Evolutionary conservation across 2,888 invertebrate genomes (phyloP).

Genomic region (Catocala fraxini): DNA sequence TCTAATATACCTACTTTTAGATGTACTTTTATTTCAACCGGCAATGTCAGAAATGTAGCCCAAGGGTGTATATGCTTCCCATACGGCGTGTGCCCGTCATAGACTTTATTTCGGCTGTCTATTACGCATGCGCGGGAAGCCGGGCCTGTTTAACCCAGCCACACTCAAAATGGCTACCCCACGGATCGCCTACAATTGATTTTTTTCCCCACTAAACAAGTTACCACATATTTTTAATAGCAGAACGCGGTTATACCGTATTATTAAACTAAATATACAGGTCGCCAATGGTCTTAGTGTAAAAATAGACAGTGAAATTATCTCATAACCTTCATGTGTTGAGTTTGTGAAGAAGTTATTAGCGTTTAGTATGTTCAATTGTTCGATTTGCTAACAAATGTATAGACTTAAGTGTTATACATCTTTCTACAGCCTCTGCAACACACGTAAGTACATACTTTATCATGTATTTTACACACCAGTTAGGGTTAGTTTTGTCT

Average conservation of each 20-base stretch:
- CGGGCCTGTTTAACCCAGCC: conserved; percentile 63
- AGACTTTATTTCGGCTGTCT: conserved; percentile 64
- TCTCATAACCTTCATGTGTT: conserved; percentile 35
- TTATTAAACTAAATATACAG: conserved; percentile 53
- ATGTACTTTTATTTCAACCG: not conserved
- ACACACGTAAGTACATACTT: conserved; percentile 51
- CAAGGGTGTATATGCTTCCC: conserved; percentile 33
- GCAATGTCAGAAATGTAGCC: conserved; percentile 15
- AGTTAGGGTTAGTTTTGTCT: conserved; percentile 55
- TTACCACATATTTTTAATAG: conserved; percentile 51
- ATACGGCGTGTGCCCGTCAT: conserved; percentile 34
- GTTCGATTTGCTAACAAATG: conserved; percentile 55
- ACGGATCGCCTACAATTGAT: conserved; percentile 76
- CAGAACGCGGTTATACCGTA: conserved; percentile 45
- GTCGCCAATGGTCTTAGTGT: conserved; percentile 41
- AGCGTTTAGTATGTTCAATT: conserved; percentile 44
- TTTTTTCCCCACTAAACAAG: conserved; percentile 73
- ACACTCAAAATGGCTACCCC: conserved; percentile 79
- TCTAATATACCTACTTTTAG: no score
- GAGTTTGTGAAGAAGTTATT: conserved; percentile 29
- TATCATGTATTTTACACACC: conserved; percentile 45
- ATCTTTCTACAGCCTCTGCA: conserved; percentile 33
- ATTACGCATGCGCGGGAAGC: conserved; percentile 71
- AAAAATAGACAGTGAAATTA: conserved; percentile 43
- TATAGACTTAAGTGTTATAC: conserved; percentile 52